A percentile compares a stretch with the other conserved stretches of the same genome.
These are phyloP conservation scores for Mus musculus DNA, from an alignment of 2,113 vertebrate genomes.

Conservation along the genomic window GRCm39 chr10:18256001-18256500, in stretches of 20 bases:
- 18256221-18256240: neutral
- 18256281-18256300: neutral
- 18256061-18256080: neutral
- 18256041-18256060: conserved; percentile 50
- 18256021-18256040: conserved; percentile 54
- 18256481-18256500: conserved; percentile 18
- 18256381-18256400: conserved; percentile 1
- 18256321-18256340: neutral
- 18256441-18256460: neutral
- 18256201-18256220: conserved; percentile 19
- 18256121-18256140: neutral
- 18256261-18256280: neutral
- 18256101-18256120: neutral
- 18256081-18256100: neutral
- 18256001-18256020: conserved; percentile 24
- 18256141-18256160: neutral
- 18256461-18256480: neutral
- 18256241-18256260: conserved; percentile 9
- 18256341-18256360: conserved; percentile 2
- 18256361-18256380: neutral
- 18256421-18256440: neutral
- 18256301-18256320: neutral
- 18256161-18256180: neutral
- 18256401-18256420: neutral
- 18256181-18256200: neutral